Evolutionary conservation across 2,888 invertebrate species (phyloP).

Genomic region (Drosophila pegasa): DNA sequence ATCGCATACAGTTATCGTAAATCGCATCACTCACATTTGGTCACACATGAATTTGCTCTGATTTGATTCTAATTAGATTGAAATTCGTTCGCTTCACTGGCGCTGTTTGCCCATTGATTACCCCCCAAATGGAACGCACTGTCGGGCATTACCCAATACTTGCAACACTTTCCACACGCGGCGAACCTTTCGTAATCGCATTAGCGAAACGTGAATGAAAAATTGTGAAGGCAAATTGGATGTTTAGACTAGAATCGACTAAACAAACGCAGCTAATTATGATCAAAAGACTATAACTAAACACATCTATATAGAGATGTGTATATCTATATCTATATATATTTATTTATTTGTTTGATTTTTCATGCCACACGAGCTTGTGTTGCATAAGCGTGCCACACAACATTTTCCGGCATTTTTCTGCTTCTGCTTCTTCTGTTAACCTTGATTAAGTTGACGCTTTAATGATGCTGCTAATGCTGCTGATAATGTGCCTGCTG

Average conservation of each 20-base stretch:
- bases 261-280: slow-evolving; percentile 50
- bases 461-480: slow-evolving; percentile 76
- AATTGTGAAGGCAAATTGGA: slow-evolving; percentile 25
- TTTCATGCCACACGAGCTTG: slow-evolving; percentile 39
- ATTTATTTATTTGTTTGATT: slow-evolving; percentile 18
- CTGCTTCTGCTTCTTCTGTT: slow-evolving; percentile 34
- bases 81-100: neutral
- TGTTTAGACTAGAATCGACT: slow-evolving; percentile 35
- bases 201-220: slow-evolving; percentile 35
- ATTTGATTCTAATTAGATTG: slow-evolving; percentile 1
- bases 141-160: slow-evolving; percentile 35
- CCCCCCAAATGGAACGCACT: slow-evolving; percentile 18
- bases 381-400: slow-evolving; percentile 43
- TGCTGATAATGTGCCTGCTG: slow-evolving; percentile 23
- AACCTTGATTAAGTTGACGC: slow-evolving; percentile 78
- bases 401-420: slow-evolving; percentile 17
- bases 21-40: neutral
- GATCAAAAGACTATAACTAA: slow-evolving; percentile 30
- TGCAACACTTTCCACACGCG: slow-evolving; percentile 32
- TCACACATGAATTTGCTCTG: neutral
- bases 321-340: slow-evolving; percentile 2
- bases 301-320: neutral
- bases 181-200: slow-evolving; percentile 41
- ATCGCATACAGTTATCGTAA: neutral
- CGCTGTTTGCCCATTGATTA: slow-evolving; percentile 15